A percentile compares a stretch with the other conserved stretches of the same genome.
phyloP scores from a whole-genome alignment of 2,113 vertebrate genomes.

The Nibea coibor region DNA sequence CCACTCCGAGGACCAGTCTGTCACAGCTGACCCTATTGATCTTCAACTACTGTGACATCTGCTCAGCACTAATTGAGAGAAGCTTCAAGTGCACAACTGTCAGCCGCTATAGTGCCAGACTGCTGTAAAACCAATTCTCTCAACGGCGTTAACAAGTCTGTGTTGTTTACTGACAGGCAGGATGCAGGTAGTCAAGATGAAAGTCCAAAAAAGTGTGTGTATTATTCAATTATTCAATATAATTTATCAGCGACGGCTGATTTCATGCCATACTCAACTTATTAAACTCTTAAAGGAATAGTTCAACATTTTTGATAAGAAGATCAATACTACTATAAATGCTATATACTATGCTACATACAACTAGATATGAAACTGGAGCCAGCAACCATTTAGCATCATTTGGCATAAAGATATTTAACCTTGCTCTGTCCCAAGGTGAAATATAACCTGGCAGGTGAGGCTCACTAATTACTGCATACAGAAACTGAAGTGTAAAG shows the following conservation, averaged over 20 bases:
- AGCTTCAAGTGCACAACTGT: slow-evolving; percentile 61
- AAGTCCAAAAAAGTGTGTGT: neutral
- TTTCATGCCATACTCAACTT: neutral
- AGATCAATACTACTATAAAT: no score
- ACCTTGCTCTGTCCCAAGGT: neutral
- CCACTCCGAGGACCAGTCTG: slow-evolving; percentile 53
- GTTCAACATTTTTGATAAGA: neutral
- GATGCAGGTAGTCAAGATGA: neutral
- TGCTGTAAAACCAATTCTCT: slow-evolving; percentile 66
- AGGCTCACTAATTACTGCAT: neutral
- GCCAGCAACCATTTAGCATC: neutral
- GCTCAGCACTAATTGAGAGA: slow-evolving; percentile 69
- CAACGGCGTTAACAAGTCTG: slow-evolving; percentile 54
- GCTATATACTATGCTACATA: no score
- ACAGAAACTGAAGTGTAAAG: neutral
- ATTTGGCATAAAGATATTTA: neutral
- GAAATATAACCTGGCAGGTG: neutral
- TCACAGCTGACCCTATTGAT: slow-evolving; percentile 75
- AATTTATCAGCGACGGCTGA: neutral
- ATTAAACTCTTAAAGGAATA: neutral
- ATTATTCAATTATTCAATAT: neutral
- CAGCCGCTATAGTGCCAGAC: slow-evolving; percentile 42
- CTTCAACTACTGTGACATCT: slow-evolving; percentile 74
- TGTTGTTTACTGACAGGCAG: slow-evolving; percentile 43
- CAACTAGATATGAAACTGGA: neutral